phyloP scores from a whole-genome alignment of 2,888 invertebrate genomes.

The Cataglyphis altisquamis region DNA sequence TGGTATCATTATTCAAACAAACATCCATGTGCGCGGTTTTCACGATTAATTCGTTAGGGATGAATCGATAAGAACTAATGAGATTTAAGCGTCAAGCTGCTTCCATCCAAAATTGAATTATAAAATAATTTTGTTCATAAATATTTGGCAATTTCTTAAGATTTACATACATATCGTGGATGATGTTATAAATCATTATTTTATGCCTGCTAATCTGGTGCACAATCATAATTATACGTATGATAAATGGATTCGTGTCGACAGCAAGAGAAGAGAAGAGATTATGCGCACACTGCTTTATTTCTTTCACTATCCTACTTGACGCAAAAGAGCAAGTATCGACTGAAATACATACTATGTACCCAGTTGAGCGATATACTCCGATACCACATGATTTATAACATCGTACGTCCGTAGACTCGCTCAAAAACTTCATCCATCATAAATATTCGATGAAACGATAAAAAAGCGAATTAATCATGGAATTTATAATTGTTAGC shows the following conservation, averaged over 20 bases:
- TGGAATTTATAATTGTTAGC: conserved; percentile 43
- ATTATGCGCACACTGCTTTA: background rate
- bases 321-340: conserved; percentile 17
- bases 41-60: conserved; percentile 2
- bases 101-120: background rate
- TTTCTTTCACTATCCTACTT: background rate
- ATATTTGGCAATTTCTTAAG: background rate
- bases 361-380: conserved; percentile 16
- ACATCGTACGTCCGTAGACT: conserved; percentile 12
- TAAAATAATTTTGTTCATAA: background rate
- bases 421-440: conserved; percentile 44
- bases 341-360: conserved; percentile 27
- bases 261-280: background rate
- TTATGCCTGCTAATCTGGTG: background rate
- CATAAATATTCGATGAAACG: conserved; percentile 37
- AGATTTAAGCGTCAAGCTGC: background rate
- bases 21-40: conserved; percentile 18
- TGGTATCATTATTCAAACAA: conserved; percentile 24
- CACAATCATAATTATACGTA: background rate
- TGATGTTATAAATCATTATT: background rate
- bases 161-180: background rate
- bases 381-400: conserved; percentile 49
- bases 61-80: background rate
- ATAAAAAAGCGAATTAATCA: conserved; percentile 43
- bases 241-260: conserved; percentile 8